These are phyloP conservation scores for Vidua macroura DNA, from an alignment of 2,113 vertebrate genomes.

Conservation along the genomic window DNA sequence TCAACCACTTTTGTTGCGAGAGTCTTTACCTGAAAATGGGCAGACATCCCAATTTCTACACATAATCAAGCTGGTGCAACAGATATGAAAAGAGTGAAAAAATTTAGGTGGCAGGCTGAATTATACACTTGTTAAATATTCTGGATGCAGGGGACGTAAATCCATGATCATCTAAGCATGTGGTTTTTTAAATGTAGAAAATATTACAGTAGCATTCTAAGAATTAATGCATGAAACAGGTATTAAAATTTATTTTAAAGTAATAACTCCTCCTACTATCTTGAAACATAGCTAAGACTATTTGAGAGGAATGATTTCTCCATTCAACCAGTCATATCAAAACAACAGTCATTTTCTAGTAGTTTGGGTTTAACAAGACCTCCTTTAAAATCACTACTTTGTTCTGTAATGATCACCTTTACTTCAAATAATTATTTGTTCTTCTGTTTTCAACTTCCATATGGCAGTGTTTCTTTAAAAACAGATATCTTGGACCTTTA, in stretches of 20 bases:
- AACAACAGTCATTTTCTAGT: neutral
- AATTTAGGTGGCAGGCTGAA: neutral
- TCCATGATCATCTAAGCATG: neutral
- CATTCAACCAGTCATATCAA: neutral
- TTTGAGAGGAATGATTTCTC: neutral
- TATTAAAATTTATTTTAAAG: neutral
- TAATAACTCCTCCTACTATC: neutral
- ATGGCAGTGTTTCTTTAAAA: neutral
- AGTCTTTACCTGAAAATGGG: conserved; percentile 14
- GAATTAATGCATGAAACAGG: neutral
- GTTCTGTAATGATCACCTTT: neutral
- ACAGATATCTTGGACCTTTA: neutral
- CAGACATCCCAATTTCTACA: conserved; percentile 30
- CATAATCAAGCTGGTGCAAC: conserved; percentile 23
- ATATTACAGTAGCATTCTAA: neutral
- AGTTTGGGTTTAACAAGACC: neutral
- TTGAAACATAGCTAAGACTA: neutral
- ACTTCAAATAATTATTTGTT: neutral
- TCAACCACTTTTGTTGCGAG: neutral
- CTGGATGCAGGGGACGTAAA: neutral
- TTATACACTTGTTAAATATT: neutral
- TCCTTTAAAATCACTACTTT: neutral
- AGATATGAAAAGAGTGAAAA: conserved; percentile 12
- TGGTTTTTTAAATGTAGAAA: neutral
- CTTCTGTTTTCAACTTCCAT: neutral